Evolutionary conservation across 2,797 vertebrate genomes (phyloP), one percentile per base, ranked within the genome.

Genomic region (Myoxocephalus aenaeus): DNA sequence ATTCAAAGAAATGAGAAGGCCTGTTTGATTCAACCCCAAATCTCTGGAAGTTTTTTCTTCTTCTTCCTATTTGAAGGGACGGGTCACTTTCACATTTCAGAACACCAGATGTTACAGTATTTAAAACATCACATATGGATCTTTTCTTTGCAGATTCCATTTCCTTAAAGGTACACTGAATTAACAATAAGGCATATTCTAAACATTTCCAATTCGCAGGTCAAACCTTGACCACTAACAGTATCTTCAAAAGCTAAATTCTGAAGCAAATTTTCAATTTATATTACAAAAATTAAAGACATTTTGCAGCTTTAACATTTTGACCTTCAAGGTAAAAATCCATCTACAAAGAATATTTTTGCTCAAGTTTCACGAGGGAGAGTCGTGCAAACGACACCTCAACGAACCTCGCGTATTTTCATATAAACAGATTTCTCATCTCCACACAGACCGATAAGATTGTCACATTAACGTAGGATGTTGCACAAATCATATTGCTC

Each of bases 381-480:
- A 77, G 59, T 62, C 20, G 20, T 25, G 40, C 51, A 50, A 54
- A 18, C 25, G 25, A 74, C 14, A 44, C 25, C 10, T 56, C 25
- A 11, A n/a, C n/a, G n/a, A n/a, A n/a, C n/a, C 48, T 48, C 17
- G 14, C 18, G 0, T 10, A n/a, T 58, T 65, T 44, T 65, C 59
- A 59, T n/a, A 64, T 10, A 12, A 27, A 54, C 53, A 32, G 54
- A 82, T 81, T 78, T 82, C 79, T 73, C 70, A 65, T 79, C 75
- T 77, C 58, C 77, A 86, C 48, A 78, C 77, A 42, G 77, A 89
- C 75, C 22, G 20, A 81, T 71, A 80, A 87, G 93, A 94, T 94
- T 94, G 93, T 94, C 93, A 90, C 83, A n/a, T 91, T 81, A 92
- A 90, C 67, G 22, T 62, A 89, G 88, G 56, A 88, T 67, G 79